These are phyloP conservation scores for Drosophila ustulata DNA, from an alignment of 2,888 invertebrate species.

Conservation along the genomic window DNA sequence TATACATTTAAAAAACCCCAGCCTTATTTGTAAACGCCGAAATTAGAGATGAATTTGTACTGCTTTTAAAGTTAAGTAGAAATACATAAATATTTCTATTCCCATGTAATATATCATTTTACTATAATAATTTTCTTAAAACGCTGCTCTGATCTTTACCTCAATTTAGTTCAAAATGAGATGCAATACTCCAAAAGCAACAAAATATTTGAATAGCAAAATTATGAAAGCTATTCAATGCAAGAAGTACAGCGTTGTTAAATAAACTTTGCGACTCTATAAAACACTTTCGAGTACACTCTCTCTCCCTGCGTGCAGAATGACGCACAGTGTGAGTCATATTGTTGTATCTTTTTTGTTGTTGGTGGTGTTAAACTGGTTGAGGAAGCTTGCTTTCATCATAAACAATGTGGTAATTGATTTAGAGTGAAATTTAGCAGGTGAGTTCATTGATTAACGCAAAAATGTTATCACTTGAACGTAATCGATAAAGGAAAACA, in stretches of 20 bases:
- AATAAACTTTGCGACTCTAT: not conserved
- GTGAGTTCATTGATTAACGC: slow-evolving; percentile 4
- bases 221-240: not conserved
- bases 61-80: too few species aligned
- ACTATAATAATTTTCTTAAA: too few species aligned
- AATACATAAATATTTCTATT: too few species aligned
- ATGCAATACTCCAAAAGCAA: too few species aligned
- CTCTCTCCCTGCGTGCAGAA: not conserved
- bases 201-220: not conserved
- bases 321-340: not conserved
- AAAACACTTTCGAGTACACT: slow-evolving; percentile 4
- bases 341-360: not conserved
- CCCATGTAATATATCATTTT: too few species aligned
- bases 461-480: not conserved
- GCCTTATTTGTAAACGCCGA: too few species aligned
- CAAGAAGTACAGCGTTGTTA: not conserved
- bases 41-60: too few species aligned
- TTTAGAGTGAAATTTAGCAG: slow-evolving; percentile 1
- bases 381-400: slow-evolving; percentile 4
- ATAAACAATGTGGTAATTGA: slow-evolving; percentile 5
- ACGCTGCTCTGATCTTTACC: too few species aligned
- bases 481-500: not conserved
- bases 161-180: too few species aligned
- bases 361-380: not conserved
- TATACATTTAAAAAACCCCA: too few species aligned